These are phyloP conservation scores for Falco rusticolus DNA, from an alignment of 2,797 vertebrate species.

Conservation along the genomic window DNA sequence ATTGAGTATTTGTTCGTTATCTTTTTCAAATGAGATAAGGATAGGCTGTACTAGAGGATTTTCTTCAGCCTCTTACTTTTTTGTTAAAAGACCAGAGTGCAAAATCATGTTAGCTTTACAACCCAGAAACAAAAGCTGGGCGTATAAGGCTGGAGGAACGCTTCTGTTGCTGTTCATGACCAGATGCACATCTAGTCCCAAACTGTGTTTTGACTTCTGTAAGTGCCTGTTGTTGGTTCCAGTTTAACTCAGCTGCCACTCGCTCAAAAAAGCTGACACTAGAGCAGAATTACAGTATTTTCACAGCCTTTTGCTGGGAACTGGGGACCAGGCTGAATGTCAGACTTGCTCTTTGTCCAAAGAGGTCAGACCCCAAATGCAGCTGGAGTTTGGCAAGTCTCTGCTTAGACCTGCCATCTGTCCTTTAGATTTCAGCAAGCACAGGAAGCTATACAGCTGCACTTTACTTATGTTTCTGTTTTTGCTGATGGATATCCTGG, in stretches of 20 bases:
- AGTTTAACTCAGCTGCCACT: background rate
- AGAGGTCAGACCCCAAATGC: background rate
- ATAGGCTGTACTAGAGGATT: background rate
- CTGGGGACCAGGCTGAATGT: background rate
- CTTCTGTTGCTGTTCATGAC: background rate
- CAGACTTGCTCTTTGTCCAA: background rate
- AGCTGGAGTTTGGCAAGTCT: background rate
- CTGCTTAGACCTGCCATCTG: background rate
- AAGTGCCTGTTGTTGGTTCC: background rate
- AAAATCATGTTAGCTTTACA: background rate
- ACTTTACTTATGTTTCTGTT: rapidly evolving
- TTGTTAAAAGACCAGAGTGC: background rate
- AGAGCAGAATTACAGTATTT: background rate
- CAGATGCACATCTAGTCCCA: background rate
- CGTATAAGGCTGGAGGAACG: background rate
- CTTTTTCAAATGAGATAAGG: background rate
- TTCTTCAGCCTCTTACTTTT: background rate
- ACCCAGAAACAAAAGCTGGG: background rate
- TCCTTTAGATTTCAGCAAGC: background rate
- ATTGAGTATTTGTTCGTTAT: background rate
- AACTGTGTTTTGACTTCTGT: background rate
- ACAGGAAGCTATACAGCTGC: background rate
- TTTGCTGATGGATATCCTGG: background rate
- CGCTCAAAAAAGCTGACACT: background rate
- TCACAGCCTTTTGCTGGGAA: background rate